Conservation (phyloP, 2,888 invertebrate species). For the Cylloceria caligata region DNA sequence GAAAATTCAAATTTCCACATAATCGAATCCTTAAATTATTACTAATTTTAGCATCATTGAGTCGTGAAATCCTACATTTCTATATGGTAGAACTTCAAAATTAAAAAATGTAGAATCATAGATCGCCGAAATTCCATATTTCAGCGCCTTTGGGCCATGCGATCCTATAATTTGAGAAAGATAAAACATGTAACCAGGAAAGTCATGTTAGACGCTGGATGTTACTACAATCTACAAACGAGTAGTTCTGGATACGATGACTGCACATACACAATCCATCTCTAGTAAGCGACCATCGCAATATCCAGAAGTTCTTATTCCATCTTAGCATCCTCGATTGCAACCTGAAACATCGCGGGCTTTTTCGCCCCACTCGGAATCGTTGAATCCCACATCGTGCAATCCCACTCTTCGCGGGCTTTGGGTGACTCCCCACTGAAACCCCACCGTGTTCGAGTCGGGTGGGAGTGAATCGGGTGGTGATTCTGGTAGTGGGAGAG, state of each 20-base stretch:
- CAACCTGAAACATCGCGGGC: slow-evolving; percentile 18
- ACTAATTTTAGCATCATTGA: no score
- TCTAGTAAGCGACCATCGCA: slow-evolving; percentile 1
- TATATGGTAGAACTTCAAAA: no score
- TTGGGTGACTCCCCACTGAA: slow-evolving; percentile 57
- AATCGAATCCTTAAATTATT: no score
- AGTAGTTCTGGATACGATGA: background rate
- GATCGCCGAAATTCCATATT: no score
- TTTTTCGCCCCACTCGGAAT: slow-evolving; percentile 50
- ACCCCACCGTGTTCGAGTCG: slow-evolving; percentile 30
- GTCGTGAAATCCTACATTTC: no score
- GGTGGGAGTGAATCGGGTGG: slow-evolving; percentile 20
- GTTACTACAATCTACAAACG: background rate
- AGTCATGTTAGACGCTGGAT: background rate
- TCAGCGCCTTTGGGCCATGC: background rate
- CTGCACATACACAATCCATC: background rate
- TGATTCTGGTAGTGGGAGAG: no score
- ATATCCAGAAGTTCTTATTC: slow-evolving; percentile 49
- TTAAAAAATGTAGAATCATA: background rate
- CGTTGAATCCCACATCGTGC: slow-evolving; percentile 47
- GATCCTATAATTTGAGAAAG: background rate
- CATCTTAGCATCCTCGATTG: slow-evolving; percentile 1
- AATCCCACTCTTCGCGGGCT: slow-evolving; percentile 4
- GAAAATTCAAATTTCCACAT: no score
- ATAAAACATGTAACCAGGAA: background rate